Evolutionary conservation across 2,888 invertebrate species (phyloP), one percentile per base, ranked within the genome.

Genomic region (Cantharis lateralis): DNA sequence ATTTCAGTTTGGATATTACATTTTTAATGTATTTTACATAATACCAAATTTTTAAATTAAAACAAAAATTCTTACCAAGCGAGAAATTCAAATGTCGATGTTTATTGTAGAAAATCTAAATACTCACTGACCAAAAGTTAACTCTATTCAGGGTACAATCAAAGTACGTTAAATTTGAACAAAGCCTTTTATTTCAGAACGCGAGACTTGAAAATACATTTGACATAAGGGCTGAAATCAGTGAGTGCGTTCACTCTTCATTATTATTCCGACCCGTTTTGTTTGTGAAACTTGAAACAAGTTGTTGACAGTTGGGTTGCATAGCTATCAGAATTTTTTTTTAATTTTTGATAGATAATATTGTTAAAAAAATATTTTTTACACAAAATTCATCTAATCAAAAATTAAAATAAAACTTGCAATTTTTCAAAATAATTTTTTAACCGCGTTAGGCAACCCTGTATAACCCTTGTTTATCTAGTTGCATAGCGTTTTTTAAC

Each of bases 291-390:
- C 18, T 70, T 11, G 48, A 75, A 75, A 66, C 68, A 74, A 76
- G 68, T 77, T 66, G 71, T 28, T 77, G 82, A 79, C 77, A 82
- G 79, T 80, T 81, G 79, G 81, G 81, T 82, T 80, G 81, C 81
- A 78, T 81, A 81, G 20, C n/a, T 62, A 15, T 71, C 71, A 48
- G 48, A 9, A n/a, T 48, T 48, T 48, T 48, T n/a, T 48, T 48
- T 48, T 7, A 48, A 48, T 48, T 48, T 48, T 48, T 48, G 48
- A 48, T 48, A 48, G 26, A 48, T 48, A 48, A n/a, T n/a, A 13
- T 48, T 10, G 11, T 10, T 28, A 28, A 28, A 28, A 48, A 48
- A n/a, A 48, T n/a, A 9, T 48, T 48, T n/a, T 48, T 48, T 7
- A 9, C 48, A 7, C n/a, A n/a, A 48, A 48, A 5, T n/a, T 48